Conservation (phyloP, 2,113 vertebrate species). For the Zingel zingel region DNA sequence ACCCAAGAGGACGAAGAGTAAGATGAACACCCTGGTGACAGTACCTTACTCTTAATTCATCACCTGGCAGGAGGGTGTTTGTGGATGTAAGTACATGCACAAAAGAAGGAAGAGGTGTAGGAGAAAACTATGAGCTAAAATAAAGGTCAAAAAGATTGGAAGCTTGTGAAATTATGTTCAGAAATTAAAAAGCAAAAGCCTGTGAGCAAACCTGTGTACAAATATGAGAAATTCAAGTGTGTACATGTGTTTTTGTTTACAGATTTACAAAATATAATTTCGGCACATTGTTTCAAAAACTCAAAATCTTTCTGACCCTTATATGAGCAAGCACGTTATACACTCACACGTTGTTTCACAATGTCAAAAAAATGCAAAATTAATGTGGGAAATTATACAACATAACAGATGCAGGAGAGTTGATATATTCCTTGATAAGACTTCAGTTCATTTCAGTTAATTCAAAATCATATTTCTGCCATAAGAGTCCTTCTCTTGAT, state of each 20-base stretch:
- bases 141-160: too few relatives aligned
- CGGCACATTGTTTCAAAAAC: neutral
- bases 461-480: constrained; percentile 10
- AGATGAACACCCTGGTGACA: neutral
- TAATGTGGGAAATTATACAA: constrained; percentile 3
- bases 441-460: neutral
- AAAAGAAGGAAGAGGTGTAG: too few relatives aligned
- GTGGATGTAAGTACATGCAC: too few relatives aligned
- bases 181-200: too few relatives aligned
- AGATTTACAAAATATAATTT: constrained; percentile 1
- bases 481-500: neutral
- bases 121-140: too few relatives aligned
- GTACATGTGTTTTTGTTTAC: neutral
- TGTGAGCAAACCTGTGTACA: too few relatives aligned
- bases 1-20: neutral
- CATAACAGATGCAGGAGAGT: neutral
- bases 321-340: neutral
- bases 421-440: neutral
- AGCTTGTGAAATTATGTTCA: too few relatives aligned
- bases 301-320: neutral
- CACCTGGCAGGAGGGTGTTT: too few relatives aligned
- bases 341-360: neutral
- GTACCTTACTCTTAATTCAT: neutral
- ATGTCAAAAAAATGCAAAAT: neutral
- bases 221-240: too few relatives aligned